Evolutionary conservation across 2,888 invertebrate genomes (phyloP), one percentile per base, ranked within the genome.

Genomic region (Halictus quadricinctus): DNA sequence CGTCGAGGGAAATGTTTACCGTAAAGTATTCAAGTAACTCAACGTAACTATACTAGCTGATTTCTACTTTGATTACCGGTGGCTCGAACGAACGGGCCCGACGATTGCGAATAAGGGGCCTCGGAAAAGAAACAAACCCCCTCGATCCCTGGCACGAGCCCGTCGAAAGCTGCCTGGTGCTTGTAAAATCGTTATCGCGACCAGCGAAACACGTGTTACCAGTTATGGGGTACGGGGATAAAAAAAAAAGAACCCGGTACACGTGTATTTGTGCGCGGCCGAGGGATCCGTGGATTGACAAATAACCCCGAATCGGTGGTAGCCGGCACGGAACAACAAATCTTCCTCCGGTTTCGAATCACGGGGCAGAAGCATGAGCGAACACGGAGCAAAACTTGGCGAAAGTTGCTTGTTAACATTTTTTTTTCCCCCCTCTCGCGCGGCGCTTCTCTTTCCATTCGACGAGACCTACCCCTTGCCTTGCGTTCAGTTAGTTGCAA

Each of bases 231-330:
- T 21, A 48, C 25, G 25, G 36, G 36, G 36, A 36, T 5, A 5
- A 60, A 21, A 60, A 13, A n/a, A 76, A 80, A 69, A 79, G 21
- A 48, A 50, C 13, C 21, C 6, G n/a, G 58, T 75, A 80, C 84
- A 85, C 58, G 78, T 76, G 80, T 76, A 72, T 72, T 58, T 48
- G 18, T n/a, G 72, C 72, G 79, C 54, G 72, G 73, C 29, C 73
- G 64, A 74, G 76, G 13, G 43, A 75, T 50, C 66, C 66, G 76
- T 48, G 58, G 76, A 86, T 76, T 74, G 84, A 84, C 76, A 66
- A 73, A 75, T 70, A 76, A 70, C 64, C 46, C 73, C 69, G 18
- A 54, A 76, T n/a, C 54, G 43, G 69, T 25, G 77, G 64, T n/a
- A 41, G 41, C 21, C 29, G 15, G 13, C 18, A 13, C 15, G 60